These are phyloP conservation scores for Drosophila tsacasi DNA, from an alignment of 1,140 invertebrate species.

Conservation along the genomic window DNA sequence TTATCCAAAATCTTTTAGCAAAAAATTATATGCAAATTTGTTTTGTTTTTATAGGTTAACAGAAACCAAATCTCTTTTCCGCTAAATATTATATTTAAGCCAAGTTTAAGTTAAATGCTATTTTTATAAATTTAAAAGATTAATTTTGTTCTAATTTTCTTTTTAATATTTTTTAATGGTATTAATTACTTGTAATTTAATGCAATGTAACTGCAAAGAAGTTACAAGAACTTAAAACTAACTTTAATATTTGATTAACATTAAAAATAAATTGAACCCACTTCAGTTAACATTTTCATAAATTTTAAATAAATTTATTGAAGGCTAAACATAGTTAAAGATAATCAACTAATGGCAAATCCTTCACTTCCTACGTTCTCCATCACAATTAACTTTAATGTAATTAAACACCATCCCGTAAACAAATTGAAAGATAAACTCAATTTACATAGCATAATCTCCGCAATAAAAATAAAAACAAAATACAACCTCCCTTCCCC, in stretches of 20 bases:
- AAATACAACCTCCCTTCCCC: neutral
- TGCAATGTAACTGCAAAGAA: too few relatives aligned
- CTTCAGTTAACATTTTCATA: neutral
- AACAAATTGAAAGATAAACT: constrained; percentile 54
- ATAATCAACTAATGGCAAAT: constrained; percentile 7
- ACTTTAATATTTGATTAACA: neutral
- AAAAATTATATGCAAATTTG: constrained; percentile 65
- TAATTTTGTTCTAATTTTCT: constrained; percentile 1
- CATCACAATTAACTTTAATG: constrained; percentile 23
- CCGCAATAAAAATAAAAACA: constrained; percentile 42
- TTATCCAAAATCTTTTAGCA: neutral
- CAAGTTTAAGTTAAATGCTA: constrained; percentile 26
- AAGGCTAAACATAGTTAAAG: neutral
- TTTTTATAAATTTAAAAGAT: constrained; percentile 4
- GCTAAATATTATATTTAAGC: constrained; percentile 76
- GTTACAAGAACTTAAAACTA: too few relatives aligned
- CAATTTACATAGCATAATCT: constrained; percentile 41
- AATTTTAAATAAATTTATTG: neutral
- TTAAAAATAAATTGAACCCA: neutral
- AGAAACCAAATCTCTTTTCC: constrained; percentile 47
- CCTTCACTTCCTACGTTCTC: constrained; percentile 17
- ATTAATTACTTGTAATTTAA: too few relatives aligned
- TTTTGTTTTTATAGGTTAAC: constrained; percentile 21
- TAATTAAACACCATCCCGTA: constrained; percentile 16
- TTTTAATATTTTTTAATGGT: too few relatives aligned